phyloP scores from a whole-genome alignment of 1,140 invertebrate genomes.

The Ceratitis capitata region DNA sequence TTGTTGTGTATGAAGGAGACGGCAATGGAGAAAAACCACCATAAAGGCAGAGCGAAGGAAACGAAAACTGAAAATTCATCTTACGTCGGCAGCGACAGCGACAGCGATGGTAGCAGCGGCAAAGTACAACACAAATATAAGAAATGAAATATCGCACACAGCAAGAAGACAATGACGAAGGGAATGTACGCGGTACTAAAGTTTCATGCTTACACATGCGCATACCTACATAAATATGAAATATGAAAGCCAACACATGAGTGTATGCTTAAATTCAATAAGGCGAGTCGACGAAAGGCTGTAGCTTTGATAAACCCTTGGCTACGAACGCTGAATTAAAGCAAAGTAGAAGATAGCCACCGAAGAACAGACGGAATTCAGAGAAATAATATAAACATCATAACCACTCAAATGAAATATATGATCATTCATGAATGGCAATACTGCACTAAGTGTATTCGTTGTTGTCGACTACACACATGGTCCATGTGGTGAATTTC shows the following conservation, averaged over 20 bases:
- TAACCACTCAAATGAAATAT: background rate
- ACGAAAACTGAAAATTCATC: constrained; percentile 31
- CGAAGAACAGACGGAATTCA: background rate
- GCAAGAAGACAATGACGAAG: background rate
- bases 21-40: background rate
- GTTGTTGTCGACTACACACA: background rate
- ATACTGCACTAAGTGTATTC: background rate
- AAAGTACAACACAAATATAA: background rate
- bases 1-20: background rate
- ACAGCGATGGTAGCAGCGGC: background rate
- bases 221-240: background rate
- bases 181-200: background rate
- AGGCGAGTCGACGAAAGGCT: background rate
- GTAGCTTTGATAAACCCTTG: background rate
- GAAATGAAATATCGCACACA: background rate
- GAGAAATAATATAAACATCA: too few relatives aligned
- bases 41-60: background rate
- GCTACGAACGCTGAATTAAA: constrained; percentile 1
- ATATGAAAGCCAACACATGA: background rate
- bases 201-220: background rate
- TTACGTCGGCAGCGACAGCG: background rate
- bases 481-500: constrained; percentile 4
- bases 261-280: background rate
- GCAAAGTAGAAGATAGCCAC: background rate
- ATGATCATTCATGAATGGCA: background rate